Evolutionary conservation across 1,140 invertebrate genomes (phyloP).

Genomic region (Drosophila pruinosa): DNA sequence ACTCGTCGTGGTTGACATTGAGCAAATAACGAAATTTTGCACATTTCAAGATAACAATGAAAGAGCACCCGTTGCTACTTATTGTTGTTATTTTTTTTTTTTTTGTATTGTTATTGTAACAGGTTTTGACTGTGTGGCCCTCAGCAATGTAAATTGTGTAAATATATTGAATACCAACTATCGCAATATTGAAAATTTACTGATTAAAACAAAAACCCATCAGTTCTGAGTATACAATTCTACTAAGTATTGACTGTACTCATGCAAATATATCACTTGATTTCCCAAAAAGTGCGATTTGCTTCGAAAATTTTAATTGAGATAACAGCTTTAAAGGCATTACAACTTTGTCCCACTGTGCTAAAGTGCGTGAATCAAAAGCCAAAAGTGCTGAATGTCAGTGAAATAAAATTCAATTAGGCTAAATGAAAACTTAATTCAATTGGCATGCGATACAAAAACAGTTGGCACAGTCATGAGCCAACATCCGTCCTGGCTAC

Average conservation of each 20-base stretch:
- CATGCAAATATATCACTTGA: neutral
- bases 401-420: constrained; percentile 79
- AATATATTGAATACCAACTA: constrained; percentile 59
- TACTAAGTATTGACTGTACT: no score
- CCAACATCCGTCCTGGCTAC: no score
- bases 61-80: constrained; percentile 59
- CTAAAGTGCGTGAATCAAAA: constrained; percentile 49
- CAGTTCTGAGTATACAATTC: no score
- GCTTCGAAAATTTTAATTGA: neutral
- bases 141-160: constrained; percentile 55
- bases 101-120: constrained; percentile 31
- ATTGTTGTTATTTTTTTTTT: constrained; percentile 17
- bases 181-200: constrained; percentile 37
- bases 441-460: constrained; percentile 68
- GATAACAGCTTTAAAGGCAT: no score
- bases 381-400: constrained; percentile 56
- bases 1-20: constrained; percentile 51
- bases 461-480: constrained; percentile 47
- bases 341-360: constrained; percentile 41
- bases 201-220: constrained; percentile 9
- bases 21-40: constrained; percentile 74
- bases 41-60: constrained; percentile 78
- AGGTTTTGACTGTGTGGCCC: constrained; percentile 43
- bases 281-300: neutral
- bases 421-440: constrained; percentile 82